phyloP scores from a whole-genome alignment of 1,140 invertebrate species.

The Gerris buenoi region DNA sequence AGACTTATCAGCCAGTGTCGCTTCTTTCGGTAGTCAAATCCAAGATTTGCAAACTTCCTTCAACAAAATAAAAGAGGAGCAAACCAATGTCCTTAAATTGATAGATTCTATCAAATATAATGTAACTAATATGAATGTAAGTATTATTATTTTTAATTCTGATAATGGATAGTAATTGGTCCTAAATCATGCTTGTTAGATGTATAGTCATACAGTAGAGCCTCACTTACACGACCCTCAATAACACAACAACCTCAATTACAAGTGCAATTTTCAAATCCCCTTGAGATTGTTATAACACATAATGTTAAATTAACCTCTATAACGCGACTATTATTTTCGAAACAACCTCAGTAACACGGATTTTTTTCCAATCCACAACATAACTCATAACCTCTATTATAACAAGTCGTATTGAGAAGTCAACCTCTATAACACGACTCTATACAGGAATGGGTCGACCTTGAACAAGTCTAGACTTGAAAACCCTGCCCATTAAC shows the following conservation, averaged over 20 bases:
- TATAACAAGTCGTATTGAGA: too few species aligned
- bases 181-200: not conserved
- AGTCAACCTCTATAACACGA: too few species aligned
- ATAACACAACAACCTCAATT: too few species aligned
- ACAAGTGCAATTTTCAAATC: not conserved
- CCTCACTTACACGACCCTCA: too few species aligned
- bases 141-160: conserved; percentile 6
- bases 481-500: too few species aligned
- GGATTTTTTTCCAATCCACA: too few species aligned
- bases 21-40: conserved; percentile 40
- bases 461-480: too few species aligned
- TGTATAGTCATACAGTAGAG: too few species aligned
- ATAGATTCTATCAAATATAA: conserved; percentile 30
- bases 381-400: too few species aligned
- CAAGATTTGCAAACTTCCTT: conserved; percentile 29
- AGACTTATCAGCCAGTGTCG: conserved; percentile 37
- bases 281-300: not conserved
- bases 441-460: too few species aligned
- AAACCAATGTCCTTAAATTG: conserved; percentile 28
- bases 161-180: not conserved
- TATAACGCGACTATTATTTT: too few species aligned
- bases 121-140: conserved; percentile 32
- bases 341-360: too few species aligned
- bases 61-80: conserved; percentile 27
- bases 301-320: not conserved